phyloP scores from a whole-genome alignment of 2,888 invertebrate genomes.

The Falcaria lacertinaria region DNA sequence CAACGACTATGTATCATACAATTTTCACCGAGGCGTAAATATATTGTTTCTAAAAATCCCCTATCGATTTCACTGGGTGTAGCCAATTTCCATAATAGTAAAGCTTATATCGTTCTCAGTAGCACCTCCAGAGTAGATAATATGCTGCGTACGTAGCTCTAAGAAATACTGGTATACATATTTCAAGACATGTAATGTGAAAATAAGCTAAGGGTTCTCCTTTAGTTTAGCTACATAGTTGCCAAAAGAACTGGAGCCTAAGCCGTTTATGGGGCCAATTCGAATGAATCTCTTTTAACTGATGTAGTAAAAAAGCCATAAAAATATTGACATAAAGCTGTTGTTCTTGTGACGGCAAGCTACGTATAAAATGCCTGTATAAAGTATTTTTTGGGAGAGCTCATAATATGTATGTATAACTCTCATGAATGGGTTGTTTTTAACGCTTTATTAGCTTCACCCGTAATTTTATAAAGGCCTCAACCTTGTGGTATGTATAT shows the following conservation, averaged over 20 bases:
- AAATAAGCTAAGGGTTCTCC: neutral
- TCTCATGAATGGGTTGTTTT: no score
- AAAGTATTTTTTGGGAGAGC: neutral
- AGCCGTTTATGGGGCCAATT: neutral
- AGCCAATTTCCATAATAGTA: no score
- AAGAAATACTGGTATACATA: no score
- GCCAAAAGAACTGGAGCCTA: neutral
- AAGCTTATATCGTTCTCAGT: no score
- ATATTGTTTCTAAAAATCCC: slow-evolving; percentile 1
- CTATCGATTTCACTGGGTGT: neutral
- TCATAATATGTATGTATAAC: no score
- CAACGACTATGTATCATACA: neutral
- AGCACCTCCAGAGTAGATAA: no score
- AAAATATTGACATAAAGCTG: neutral
- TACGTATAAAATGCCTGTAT: neutral
- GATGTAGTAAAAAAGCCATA: neutral
- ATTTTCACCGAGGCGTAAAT: neutral
- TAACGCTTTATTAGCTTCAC: no score
- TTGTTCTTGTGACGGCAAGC: neutral
- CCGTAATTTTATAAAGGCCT: no score
- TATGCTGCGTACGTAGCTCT: no score
- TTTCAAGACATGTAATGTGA: neutral
- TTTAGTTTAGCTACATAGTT: neutral
- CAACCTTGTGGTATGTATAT: no score
- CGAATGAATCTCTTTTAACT: neutral